Evolutionary conservation across 2,797 vertebrate genomes (phyloP).

Genomic region (Gymnocypris eckloni): DNA sequence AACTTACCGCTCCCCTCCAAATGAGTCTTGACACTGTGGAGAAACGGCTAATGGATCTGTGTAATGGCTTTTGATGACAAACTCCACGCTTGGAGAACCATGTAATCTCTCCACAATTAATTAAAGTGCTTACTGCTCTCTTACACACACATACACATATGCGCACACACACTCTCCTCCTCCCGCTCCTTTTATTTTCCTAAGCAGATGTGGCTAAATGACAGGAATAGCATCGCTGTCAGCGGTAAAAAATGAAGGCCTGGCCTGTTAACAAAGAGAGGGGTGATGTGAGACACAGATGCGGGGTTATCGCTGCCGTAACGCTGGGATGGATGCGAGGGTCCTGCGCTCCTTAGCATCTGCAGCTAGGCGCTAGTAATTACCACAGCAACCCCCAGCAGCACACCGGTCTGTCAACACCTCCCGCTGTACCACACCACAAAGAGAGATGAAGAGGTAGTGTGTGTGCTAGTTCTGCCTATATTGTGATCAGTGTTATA

Average conservation of each 20-base stretch:
- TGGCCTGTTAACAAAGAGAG: slow-evolving; percentile 87
- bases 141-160: slow-evolving; percentile 27
- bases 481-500: neutral
- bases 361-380: slow-evolving; percentile 88
- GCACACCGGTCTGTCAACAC: slow-evolving; percentile 82
- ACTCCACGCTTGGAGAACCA: slow-evolving; percentile 99
- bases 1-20: slow-evolving; percentile 91
- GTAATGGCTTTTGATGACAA: slow-evolving; percentile 99
- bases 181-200: slow-evolving; percentile 68
- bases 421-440: slow-evolving; percentile 64
- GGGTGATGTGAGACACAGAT: slow-evolving; percentile 89
- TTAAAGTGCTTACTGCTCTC: slow-evolving; percentile 86
- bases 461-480: neutral
- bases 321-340: slow-evolving; percentile 74
- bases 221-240: slow-evolving; percentile 96
- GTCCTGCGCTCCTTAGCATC: slow-evolving; percentile 87
- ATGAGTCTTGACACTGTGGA: slow-evolving; percentile 99
- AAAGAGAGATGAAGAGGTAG: slow-evolving; percentile 57
- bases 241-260: slow-evolving; percentile 98
- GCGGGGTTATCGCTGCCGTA: slow-evolving; percentile 85
- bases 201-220: slow-evolving; percentile 97
- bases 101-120: slow-evolving; percentile 99
- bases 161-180: slow-evolving; percentile 37
- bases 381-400: slow-evolving; percentile 81
- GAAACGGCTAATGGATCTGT: slow-evolving; percentile 99